Evolutionary conservation across 2,888 invertebrate genomes (phyloP).

Genomic region (Drosophila tanythrix): DNA sequence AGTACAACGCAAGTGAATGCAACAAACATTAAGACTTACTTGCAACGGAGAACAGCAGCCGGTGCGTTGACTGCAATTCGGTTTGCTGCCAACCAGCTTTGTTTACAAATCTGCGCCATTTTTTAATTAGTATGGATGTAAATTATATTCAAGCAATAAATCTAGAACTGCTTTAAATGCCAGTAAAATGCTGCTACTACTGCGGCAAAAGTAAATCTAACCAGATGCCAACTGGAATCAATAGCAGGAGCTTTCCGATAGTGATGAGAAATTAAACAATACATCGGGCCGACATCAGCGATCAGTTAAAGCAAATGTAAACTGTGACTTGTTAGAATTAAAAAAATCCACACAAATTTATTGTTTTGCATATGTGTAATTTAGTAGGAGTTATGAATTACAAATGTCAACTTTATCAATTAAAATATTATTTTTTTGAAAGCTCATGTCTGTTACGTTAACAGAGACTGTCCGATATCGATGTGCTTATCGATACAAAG

Average conservation of each 20-base stretch:
- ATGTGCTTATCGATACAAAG: slow-evolving; percentile 39
- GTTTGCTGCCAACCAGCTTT: slow-evolving; percentile 60
- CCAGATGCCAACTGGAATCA: slow-evolving; percentile 36
- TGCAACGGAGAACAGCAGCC: slow-evolving; percentile 57
- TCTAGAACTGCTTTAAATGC: slow-evolving; percentile 37
- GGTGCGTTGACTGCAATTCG: slow-evolving; percentile 55
- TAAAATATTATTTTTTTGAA: neutral
- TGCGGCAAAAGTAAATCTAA: slow-evolving; percentile 34
- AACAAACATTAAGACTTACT: slow-evolving; percentile 54
- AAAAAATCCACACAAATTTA: neutral
- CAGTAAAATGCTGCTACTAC: slow-evolving; percentile 38
- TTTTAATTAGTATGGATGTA: slow-evolving; percentile 22
- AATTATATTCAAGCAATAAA: slow-evolving; percentile 24
- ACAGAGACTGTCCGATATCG: slow-evolving; percentile 5
- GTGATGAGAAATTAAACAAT: slow-evolving; percentile 20
- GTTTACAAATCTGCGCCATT: slow-evolving; percentile 69
- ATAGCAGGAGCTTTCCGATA: slow-evolving; percentile 25
- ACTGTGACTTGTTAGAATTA: neutral
- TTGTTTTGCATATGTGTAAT: neutral
- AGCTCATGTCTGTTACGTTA: slow-evolving; percentile 10
- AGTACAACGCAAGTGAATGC: slow-evolving; percentile 2
- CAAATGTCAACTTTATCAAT: neutral
- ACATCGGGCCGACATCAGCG: slow-evolving; percentile 1
- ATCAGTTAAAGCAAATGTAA: slow-evolving; percentile 10
- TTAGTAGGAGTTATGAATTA: neutral